Base-by-base conservation (phyloP, 2,888 invertebrate genomes). In the Acanthosepion pharaonis region DNA sequence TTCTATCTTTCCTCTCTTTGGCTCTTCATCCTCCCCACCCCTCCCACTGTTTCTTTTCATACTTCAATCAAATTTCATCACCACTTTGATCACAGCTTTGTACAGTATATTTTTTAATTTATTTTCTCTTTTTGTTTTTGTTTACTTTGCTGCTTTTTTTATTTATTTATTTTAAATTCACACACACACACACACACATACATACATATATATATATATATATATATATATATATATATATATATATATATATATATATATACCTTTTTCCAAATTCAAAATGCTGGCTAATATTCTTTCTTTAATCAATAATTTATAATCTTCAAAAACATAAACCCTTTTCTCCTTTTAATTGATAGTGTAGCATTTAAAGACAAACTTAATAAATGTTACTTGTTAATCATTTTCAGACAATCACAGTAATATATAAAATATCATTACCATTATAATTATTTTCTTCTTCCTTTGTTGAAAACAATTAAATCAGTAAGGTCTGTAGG, bases 41-140 rank as follows among this genome's bases (percentile, higher is more conserved):
- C 15, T 18, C 33, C 33, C 11, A n/a, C n/a, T 33, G 15, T 78
- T n/a, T 78, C 78, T 78, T 78, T 78, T n/a, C n/a, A 78, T n/a
- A 78, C n/a, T 78, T 78, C 78, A 78, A 78, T 78, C 78, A 78
- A 78, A 78, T 78, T n/a, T 78, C 78, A 78, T n/a, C 78, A 78
- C n/a, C n/a, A n/a, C 78, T 78, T 78, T 78, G 78, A 78, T 78
- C 78, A n/a, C n/a, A 0, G n/a, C n/a, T 78, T 78, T 78, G 18
- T 15, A 78, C 28, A n/a, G 78, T 78, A 33, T 78, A 11, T n/a
- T 78, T 33, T 33, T 78, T 15, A n/a, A n/a, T 33, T 11, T 78
- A 5, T 15, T 33, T 8, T 11, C n/a, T n/a, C 5, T 33, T 15
- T 78, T n/a, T 0, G 9, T 78, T 11, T 2, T n/a, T 78, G 9